A percentile compares a stretch with the other conserved stretches of the same genome.
phyloP scores from a whole-genome alignment of 2,888 invertebrate species.

The Octodonta nipae region DNA sequence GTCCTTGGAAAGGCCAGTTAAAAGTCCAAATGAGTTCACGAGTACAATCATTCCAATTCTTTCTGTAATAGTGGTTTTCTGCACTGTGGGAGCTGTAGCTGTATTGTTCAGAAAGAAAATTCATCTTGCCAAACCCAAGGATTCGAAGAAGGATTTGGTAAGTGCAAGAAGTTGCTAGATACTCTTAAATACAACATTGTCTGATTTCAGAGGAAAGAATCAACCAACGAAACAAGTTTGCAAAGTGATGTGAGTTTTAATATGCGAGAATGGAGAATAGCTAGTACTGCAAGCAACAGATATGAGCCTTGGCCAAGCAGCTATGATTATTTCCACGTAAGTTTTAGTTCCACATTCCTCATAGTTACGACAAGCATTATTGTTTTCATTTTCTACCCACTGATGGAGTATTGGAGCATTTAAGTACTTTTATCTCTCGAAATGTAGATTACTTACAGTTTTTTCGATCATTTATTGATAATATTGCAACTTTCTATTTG shows the following conservation, averaged over 20 bases:
- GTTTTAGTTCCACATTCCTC: too few species aligned
- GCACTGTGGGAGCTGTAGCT: conserved; percentile 52
- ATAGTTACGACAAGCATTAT: too few species aligned
- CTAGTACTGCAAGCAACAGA: conserved; percentile 65
- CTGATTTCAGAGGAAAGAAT: conserved; percentile 53
- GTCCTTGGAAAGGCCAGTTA: conserved; percentile 30
- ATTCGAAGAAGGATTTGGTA: conserved; percentile 63
- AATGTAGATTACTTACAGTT: too few species aligned
- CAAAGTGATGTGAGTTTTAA: conserved; percentile 53
- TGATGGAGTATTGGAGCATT: too few species aligned
- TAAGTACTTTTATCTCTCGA: too few species aligned
- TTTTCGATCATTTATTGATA: too few species aligned
- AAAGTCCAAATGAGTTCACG: conserved; percentile 41
- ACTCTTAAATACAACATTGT: too few species aligned
- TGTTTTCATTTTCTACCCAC: too few species aligned
- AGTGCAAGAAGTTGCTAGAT: conserved; percentile 27
- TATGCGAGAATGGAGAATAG: conserved; percentile 69
- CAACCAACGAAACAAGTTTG: conserved; percentile 46
- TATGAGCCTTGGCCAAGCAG: conserved; percentile 72
- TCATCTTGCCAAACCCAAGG: conserved; percentile 49
- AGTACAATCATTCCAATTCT: conserved; percentile 58
- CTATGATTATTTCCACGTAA: conserved; percentile 36
- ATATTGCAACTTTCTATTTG: too few species aligned
- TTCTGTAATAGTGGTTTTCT: conserved; percentile 54
- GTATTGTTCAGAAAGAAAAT: conserved; percentile 61